Base-by-base conservation (phyloP, 1,140 invertebrate genomes). In the Ridgeia piscesae region DNA sequence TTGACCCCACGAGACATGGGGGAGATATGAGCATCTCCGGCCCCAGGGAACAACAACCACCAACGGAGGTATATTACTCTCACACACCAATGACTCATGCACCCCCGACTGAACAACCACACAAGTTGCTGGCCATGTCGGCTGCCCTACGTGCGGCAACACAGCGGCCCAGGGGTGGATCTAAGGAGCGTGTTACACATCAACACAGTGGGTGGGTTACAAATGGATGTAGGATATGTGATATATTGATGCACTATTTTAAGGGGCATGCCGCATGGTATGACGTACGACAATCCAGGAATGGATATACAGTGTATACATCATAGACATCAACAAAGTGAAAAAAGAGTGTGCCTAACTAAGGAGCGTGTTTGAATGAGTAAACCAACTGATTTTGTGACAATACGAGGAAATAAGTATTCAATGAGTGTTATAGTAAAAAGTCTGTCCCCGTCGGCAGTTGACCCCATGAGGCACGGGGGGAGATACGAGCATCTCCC, bases 51-150 rank as follows among this genome's bases (percentile, higher is more conserved):
- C 8, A n/a, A n/a, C n/a, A 89, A 88, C 50, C 92, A 48, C n/a
- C 89, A 92, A 88, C 58, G 89, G 91, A 94, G 94, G 94, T 94
- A 93, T 94, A 94, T 93, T 94, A 48, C 91, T 94, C 50, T 94
- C 48, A 93, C 94, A 94, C 94, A 93, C 93, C 88, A 93, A 94
- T 94, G 94, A 94, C 94, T 94, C 94, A 93, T 94, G 93, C 94
- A 94, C 94, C 91, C 92, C 92, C 93, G 93, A 94, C 89, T 35
- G 92, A 33, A 93, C 93, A 94, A 94, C 94, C 93, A 21, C n/a
- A 90, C n/a, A 92, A 93, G 94, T 93, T 94, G 94, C 91, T 93
- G 94, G 93, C 58, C 92, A 92, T 2, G 35, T 92, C 9, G 27
- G 91, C 31, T 34, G 33, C 89, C 92, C 58, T 50, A 89, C 91